Conservation (phyloP, 2,888 invertebrate genomes). For the Temnothorax ravouxi region DNA sequence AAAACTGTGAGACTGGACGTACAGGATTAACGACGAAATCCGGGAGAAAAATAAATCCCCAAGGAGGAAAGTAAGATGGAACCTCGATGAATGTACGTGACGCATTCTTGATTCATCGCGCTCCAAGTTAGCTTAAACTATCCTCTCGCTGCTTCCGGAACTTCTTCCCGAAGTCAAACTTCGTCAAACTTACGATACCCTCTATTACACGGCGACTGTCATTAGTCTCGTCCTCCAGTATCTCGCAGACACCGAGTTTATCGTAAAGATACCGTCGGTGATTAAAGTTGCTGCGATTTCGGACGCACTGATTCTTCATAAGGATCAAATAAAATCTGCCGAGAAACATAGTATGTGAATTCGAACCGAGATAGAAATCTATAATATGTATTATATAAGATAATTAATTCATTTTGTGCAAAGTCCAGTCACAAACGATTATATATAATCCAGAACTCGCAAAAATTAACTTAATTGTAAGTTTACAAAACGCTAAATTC, state of each 20-base stretch:
- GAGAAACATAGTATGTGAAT: not conserved
- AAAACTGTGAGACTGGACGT: constrained; percentile 37
- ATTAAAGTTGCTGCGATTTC: constrained; percentile 47
- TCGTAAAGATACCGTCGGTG: constrained; percentile 34
- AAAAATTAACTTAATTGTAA: not conserved
- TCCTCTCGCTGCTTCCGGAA: constrained; percentile 57
- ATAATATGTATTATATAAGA: not conserved
- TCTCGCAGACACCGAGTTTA: constrained; percentile 54
- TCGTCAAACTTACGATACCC: constrained; percentile 64
- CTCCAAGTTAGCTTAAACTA: constrained; percentile 59
- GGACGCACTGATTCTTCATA: constrained; percentile 7
- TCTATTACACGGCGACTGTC: constrained; percentile 67
- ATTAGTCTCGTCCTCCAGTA: constrained; percentile 67
- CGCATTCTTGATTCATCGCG: constrained; percentile 71
- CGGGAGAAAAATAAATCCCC: constrained; percentile 55
- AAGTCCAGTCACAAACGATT: not conserved
- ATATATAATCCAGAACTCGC: not conserved
- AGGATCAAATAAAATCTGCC: not conserved
- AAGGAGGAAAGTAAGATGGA: constrained; percentile 49
- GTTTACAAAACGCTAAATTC: not conserved
- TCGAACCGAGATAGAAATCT: not conserved
- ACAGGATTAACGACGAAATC: constrained; percentile 61
- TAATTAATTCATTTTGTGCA: not conserved
- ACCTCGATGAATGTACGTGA: constrained; percentile 64
- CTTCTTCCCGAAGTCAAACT: constrained; percentile 69